Percentiles rank a stretch among this genome's conserved stretches.
Evolutionary conservation across 2,113 vertebrate genomes (phyloP).

Genomic region (Nicator chloris): DNA sequence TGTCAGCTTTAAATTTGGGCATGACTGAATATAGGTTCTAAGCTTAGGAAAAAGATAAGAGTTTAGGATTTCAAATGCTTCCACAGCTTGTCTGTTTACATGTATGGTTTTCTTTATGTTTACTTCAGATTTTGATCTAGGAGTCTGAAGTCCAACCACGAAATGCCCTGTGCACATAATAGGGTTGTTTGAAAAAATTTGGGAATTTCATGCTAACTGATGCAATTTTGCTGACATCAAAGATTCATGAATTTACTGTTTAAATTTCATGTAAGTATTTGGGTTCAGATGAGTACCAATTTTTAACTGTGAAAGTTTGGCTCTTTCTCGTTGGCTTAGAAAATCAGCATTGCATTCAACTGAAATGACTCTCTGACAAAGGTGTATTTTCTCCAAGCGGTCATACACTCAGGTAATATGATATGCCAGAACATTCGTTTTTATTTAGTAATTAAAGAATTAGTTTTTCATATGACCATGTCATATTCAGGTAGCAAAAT

Average conservation of each 20-base stretch:
- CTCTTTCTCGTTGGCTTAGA: background rate
- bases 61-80: background rate
- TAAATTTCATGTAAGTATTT: background rate
- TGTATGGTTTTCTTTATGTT: background rate
- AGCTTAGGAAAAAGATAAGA: background rate
- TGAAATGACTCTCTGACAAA: background rate
- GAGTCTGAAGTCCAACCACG: background rate
- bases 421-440: background rate
- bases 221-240: background rate
- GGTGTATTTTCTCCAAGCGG: background rate
- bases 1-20: background rate
- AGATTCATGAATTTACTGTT: background rate
- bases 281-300: background rate
- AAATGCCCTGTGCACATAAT: background rate
- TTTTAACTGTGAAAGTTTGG: background rate
- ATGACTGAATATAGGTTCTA: background rate
- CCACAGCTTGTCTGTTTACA: background rate
- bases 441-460: background rate
- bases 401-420: background rate
- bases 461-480: rapidly evolving
- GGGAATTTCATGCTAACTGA: background rate
- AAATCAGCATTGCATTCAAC: background rate
- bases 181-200: background rate
- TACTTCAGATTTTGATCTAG: background rate
- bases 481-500: background rate